A percentile compares a stretch with the other conserved stretches of the same genome.
Conservation (phyloP, 2,888 invertebrate genomes). For the Siphlonurus alternatus region DNA sequence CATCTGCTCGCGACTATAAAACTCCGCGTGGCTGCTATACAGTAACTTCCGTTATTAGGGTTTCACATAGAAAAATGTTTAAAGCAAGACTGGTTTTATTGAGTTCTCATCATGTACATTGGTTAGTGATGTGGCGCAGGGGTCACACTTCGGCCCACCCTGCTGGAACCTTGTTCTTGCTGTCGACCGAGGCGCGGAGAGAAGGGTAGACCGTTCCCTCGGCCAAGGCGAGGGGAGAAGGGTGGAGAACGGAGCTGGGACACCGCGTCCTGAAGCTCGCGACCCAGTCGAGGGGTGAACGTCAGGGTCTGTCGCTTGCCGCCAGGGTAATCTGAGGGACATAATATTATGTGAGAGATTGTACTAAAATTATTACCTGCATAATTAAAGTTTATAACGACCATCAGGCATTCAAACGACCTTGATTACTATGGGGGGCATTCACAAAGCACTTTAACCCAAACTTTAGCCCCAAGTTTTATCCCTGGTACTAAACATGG, state of each 20-base stretch:
- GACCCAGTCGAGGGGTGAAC: slow-evolving; percentile 10
- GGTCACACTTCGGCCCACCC: background rate
- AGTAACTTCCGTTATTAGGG: background rate
- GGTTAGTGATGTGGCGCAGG: background rate
- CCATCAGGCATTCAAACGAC: too few species aligned
- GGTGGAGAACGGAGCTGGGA: background rate
- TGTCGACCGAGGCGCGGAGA: background rate
- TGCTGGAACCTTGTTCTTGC: background rate
- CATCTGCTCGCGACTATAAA: background rate
- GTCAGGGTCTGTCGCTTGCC: slow-evolving; percentile 1
- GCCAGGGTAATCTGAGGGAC: background rate
- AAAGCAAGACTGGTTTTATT: too few species aligned
- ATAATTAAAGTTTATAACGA: too few species aligned
- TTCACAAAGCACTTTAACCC: too few species aligned
- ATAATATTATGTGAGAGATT: too few species aligned
- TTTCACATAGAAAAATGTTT: background rate
- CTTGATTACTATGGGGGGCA: too few species aligned
- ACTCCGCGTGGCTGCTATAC: background rate
- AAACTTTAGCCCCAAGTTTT: too few species aligned
- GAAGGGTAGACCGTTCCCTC: background rate
- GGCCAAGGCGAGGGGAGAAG: background rate
- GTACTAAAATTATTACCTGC: too few species aligned
- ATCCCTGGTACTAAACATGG: too few species aligned
- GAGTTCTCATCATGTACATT: background rate
- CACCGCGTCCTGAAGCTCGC: background rate